Evolutionary conservation across 2,888 invertebrate species (phyloP).

Genomic region (Chalcosyrphus nemorum): DNA sequence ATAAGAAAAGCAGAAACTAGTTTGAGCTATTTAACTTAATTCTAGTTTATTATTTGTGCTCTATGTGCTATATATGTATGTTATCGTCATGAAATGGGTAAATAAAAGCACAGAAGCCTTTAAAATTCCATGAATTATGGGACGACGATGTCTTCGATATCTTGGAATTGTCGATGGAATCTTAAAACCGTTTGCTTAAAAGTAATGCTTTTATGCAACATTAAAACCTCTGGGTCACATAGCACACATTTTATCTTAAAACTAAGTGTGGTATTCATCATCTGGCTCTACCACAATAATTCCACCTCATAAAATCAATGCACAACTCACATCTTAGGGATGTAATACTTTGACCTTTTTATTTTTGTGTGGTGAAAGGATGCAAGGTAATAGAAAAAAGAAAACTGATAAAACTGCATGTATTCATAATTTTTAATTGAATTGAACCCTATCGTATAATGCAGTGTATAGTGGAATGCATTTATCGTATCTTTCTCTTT

Average conservation of each 20-base stretch:
- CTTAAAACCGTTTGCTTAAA: neutral
- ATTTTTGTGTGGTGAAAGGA: slow-evolving; percentile 28
- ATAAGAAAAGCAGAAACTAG: too few species aligned
- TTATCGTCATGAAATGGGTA: too few species aligned
- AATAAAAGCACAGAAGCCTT: too few species aligned
- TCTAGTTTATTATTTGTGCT: too few species aligned
- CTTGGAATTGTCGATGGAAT: too few species aligned
- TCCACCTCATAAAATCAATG: slow-evolving; percentile 63
- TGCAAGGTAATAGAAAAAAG: slow-evolving; percentile 36
- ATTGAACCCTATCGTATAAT: slow-evolving; percentile 60
- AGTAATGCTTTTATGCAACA: neutral
- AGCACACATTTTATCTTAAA: slow-evolving; percentile 27
- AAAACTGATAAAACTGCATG: slow-evolving; percentile 44
- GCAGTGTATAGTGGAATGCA: slow-evolving; percentile 41
- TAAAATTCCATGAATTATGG: too few species aligned
- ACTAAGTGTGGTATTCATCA: slow-evolving; percentile 43
- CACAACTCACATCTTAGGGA: slow-evolving; percentile 51
- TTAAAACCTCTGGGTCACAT: neutral
- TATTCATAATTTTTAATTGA: slow-evolving; percentile 66
- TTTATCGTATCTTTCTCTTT: slow-evolving; percentile 22
- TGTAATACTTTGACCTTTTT: slow-evolving; percentile 67
- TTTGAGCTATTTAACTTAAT: too few species aligned
- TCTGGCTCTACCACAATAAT: slow-evolving; percentile 40
- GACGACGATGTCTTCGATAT: too few species aligned
- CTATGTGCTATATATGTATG: too few species aligned